Base-by-base conservation (phyloP, 92 coral and sea anemone species). In the Isaurus tuberculatus region DNA sequence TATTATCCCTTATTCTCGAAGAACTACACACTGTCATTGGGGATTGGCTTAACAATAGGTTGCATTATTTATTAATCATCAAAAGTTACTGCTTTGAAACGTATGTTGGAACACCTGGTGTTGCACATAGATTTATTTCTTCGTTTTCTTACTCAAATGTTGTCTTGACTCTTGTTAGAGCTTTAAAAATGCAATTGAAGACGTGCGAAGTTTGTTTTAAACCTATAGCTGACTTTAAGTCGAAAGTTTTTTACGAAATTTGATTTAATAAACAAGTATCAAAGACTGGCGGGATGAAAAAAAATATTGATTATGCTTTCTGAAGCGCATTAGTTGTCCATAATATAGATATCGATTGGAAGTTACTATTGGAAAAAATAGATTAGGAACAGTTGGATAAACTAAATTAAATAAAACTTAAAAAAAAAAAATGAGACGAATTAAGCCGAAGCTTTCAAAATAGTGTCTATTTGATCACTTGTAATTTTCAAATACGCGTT, bases 21-120 rank as follows among this genome's bases (percentile, higher is more conserved):
- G 28, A 55, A 20, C 8, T 29, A 33, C 15, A 60, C 30, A 7
- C 13, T 74, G 46, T 55, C 28, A 3, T 8, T 19, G 22, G 22
- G 25, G 49, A 49, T 49, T 11, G 30, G 31, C 69, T 75, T 75
- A 53, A 53, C 67, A 75, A 33, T 57, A 26, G 57, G 34, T n/a
- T 53, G 8, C 55, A 77, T 77, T 57, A 36, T 23, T 77, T 77
- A 77, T 77, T 77, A 14, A 77, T 77, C 28, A 30, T 5, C 15
- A 1, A 33, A 53, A 57, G 68, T 75, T 55, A 5, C 69, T 51
- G 27, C 25, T 49, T 51, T 1, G 44, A 17, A 31, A 74, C 25
- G 9, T 29, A 74, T 13, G 0, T 53, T 19, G 65, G 20, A 51
- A 74, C 48, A 74, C 51, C 80, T 51, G 80, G 17, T 19, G 63